Conservation (phyloP, 1,140 invertebrate genomes). For the Macrotrachela quadricornifera region DNA sequence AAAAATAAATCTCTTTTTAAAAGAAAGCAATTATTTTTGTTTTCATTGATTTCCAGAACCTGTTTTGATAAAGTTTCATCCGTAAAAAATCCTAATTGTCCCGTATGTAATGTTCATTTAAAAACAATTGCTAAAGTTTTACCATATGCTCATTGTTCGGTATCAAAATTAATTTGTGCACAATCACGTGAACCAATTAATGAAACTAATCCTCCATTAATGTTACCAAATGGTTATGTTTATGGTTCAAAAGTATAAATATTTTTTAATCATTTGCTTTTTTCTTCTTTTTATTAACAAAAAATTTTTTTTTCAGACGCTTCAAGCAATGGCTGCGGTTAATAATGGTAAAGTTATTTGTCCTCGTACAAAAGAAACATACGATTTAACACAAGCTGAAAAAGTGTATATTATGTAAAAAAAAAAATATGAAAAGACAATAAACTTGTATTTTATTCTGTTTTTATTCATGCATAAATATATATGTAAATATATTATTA, state of each 20-base stretch:
- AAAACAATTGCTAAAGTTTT: conserved; percentile 61
- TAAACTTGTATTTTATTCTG: no score
- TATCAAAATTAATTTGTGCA: conserved; percentile 66
- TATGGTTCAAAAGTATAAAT: conserved; percentile 68
- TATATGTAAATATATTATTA: no score
- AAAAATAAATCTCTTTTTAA: conserved; percentile 8
- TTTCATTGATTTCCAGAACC: conserved; percentile 16
- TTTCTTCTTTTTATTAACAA: neutral
- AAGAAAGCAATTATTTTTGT: conserved; percentile 9
- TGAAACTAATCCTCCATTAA: conserved; percentile 90
- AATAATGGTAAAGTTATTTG: conserved; percentile 69
- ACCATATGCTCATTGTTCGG: conserved; percentile 84
- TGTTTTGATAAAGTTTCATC: conserved; percentile 29
- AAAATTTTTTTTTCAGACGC: conserved; percentile 37
- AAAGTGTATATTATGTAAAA: conserved; percentile 55
- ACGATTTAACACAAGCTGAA: conserved; percentile 63
- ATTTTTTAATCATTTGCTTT: conserved; percentile 1
- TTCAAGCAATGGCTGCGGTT: conserved; percentile 62
- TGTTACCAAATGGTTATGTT: conserved; percentile 88
- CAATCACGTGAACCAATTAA: conserved; percentile 76
- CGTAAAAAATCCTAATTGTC: conserved; percentile 55
- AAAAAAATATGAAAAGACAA: no score
- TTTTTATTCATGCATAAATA: no score
- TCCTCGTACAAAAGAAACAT: conserved; percentile 69
- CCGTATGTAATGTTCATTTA: conserved; percentile 67